Evolutionary conservation across 2,797 vertebrate species (phyloP).

Genomic region (Acomys russatus): DNA sequence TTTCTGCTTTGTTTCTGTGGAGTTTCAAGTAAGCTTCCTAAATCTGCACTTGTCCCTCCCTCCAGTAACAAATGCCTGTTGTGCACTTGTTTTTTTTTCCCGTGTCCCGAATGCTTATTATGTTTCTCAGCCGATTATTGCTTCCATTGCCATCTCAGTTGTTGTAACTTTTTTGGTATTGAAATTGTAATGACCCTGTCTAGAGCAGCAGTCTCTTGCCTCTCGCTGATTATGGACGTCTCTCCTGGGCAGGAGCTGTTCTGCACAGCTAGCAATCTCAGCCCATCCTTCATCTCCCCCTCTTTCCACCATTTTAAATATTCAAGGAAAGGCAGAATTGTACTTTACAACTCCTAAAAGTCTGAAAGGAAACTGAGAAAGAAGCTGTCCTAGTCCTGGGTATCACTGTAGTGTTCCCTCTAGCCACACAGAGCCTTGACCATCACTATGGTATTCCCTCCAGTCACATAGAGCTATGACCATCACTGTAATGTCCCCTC

Average conservation of each 20-base stretch:
- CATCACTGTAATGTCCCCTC: not conserved
- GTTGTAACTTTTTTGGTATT: not conserved
- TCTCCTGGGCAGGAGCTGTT: not conserved
- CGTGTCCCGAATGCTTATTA: not conserved
- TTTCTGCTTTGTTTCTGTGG: not conserved
- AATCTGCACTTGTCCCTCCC: not conserved
- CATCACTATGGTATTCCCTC: not conserved
- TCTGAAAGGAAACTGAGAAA: constrained; percentile 3
- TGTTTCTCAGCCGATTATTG: not conserved
- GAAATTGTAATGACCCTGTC: not conserved
- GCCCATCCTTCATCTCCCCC: not conserved
- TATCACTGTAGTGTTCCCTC: not conserved
- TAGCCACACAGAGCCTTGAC: not conserved
- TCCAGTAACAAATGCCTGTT: not conserved
- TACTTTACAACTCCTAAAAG: not conserved
- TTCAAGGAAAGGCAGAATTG: not conserved
- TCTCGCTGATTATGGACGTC: not conserved
- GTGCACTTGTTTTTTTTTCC: no score
- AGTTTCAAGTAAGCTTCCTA: not conserved
- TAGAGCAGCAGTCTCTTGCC: not conserved
- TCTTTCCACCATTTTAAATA: constrained; percentile 15
- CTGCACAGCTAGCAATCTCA: not conserved
- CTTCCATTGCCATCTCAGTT: not conserved
- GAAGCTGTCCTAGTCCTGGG: no score
- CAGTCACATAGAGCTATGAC: not conserved